Conservation (phyloP, 2,113 vertebrate genomes). For the Hippocampus guttulatus region DNA sequence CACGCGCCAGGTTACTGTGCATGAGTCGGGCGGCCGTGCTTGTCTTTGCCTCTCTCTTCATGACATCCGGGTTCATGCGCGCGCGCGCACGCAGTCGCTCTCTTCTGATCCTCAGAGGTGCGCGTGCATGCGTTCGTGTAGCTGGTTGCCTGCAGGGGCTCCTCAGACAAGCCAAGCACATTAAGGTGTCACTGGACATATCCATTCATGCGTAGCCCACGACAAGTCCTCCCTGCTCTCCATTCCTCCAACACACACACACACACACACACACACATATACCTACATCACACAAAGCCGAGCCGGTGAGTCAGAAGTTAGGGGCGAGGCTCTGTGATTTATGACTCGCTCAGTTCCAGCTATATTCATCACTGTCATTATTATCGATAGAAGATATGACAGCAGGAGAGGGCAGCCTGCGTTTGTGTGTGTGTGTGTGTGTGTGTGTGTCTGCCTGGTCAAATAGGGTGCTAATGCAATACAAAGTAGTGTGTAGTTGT, state of each 20-base stretch:
- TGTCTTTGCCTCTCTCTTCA: slow-evolving; percentile 1
- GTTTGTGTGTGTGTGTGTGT: slow-evolving; percentile 10
- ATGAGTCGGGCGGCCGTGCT: background rate
- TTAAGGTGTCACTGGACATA: slow-evolving; percentile 69
- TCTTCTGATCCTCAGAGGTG: slow-evolving; percentile 9
- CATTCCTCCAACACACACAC: background rate
- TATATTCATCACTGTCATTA: slow-evolving; percentile 69
- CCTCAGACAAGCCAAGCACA: slow-evolving; percentile 66
- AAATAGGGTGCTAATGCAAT: slow-evolving; percentile 35
- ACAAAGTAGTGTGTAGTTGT: slow-evolving; percentile 9
- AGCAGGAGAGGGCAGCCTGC: slow-evolving; percentile 36
- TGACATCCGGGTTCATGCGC: slow-evolving; percentile 11
- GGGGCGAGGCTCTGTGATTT: slow-evolving; percentile 58
- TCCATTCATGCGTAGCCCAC: slow-evolving; percentile 56
- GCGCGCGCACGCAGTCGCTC: background rate
- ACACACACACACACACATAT: slow-evolving; percentile 24
- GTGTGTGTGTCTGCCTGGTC: slow-evolving; percentile 26
- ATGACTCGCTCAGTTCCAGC: slow-evolving; percentile 57
- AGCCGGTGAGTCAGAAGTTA: slow-evolving; percentile 45
- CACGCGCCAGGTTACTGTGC: background rate
- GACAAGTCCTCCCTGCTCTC: slow-evolving; percentile 26
- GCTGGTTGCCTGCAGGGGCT: slow-evolving; percentile 42
- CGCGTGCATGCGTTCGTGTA: slow-evolving; percentile 15
- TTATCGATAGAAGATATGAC: slow-evolving; percentile 65
- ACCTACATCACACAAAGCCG: slow-evolving; percentile 13